These are phyloP conservation scores for Allygus modestus DNA, from an alignment of 2,888 invertebrate species.

Conservation along the genomic window DNA sequence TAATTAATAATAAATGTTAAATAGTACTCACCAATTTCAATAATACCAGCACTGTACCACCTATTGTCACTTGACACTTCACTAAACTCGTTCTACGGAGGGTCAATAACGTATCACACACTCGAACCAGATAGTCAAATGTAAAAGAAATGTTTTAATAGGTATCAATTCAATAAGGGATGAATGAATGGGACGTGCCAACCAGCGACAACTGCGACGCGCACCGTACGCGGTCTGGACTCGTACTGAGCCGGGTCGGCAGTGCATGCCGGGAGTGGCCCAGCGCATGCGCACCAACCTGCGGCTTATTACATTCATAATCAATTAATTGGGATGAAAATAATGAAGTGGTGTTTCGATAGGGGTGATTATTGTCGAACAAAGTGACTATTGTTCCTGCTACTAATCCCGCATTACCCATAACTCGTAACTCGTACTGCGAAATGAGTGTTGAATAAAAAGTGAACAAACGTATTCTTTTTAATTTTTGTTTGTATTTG, in stretches of 20 bases:
- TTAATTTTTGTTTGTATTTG: not conserved
- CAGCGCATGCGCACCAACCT: not conserved
- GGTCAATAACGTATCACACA: not conserved
- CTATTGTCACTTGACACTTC: not conserved
- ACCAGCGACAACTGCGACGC: no score
- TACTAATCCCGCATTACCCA: not conserved
- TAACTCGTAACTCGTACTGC: not conserved
- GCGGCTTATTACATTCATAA: constrained; percentile 1
- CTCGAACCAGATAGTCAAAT: not conserved
- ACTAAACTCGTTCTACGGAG: not conserved
- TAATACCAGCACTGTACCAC: no score
- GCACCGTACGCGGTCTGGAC: not conserved
- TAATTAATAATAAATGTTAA: no score
- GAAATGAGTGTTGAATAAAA: not conserved
- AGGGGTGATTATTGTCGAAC: constrained; percentile 5
- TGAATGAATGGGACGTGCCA: not conserved
- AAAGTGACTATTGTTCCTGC: constrained; percentile 7
- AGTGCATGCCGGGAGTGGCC: not conserved
- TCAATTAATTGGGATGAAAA: constrained; percentile 23
- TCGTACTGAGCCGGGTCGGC: not conserved
- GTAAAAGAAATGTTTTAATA: not conserved
- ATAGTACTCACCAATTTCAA: no score
- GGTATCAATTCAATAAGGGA: not conserved
- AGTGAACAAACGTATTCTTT: not conserved
- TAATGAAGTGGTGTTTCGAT: constrained; percentile 20